Percentiles rank a stretch among this genome's conserved stretches.
phyloP scores from a whole-genome alignment of 1,140 invertebrate genomes.

The Megathymus violae region DNA sequence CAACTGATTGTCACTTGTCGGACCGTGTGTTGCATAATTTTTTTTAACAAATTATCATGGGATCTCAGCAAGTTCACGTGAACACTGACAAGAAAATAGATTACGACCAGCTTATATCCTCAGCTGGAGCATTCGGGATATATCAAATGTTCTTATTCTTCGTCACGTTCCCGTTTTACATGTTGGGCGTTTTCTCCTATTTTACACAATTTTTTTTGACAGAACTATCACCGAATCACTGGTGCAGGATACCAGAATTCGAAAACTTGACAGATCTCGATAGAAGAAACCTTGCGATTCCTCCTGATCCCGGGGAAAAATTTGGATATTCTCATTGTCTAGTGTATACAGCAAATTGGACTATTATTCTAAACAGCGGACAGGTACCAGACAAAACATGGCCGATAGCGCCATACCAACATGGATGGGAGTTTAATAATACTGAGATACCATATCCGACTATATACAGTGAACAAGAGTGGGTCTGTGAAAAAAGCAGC shows the following conservation, averaged over 20 bases:
- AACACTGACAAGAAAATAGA: conserved; percentile 66
- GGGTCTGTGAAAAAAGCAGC: conserved; percentile 87
- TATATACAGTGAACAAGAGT: conserved; percentile 80
- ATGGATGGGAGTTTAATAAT: conserved; percentile 85
- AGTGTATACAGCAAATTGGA: conserved; percentile 64
- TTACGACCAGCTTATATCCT: conserved; percentile 85
- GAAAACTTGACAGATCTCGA: conserved; percentile 71
- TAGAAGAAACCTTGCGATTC: conserved; percentile 60
- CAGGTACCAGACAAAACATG: conserved; percentile 49
- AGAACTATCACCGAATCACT: conserved; percentile 84
- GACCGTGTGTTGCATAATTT: neutral
- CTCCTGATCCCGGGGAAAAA: conserved; percentile 44
- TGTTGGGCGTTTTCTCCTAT: conserved; percentile 87
- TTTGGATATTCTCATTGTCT: conserved; percentile 66
- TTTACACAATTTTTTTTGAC: conserved; percentile 89
- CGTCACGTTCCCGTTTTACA: conserved; percentile 71
- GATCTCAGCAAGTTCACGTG: conserved; percentile 15
- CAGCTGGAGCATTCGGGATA: conserved; percentile 86
- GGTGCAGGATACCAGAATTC: conserved; percentile 85
- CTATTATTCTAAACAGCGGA: conserved; percentile 48
- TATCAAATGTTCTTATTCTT: conserved; percentile 87
- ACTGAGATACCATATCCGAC: conserved; percentile 76
- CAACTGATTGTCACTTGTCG: neutral
- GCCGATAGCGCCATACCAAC: conserved; percentile 73
- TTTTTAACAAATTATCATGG: neutral